phyloP scores from a whole-genome alignment of 2,888 invertebrate genomes.

The Cryptophagus acutangulus region DNA sequence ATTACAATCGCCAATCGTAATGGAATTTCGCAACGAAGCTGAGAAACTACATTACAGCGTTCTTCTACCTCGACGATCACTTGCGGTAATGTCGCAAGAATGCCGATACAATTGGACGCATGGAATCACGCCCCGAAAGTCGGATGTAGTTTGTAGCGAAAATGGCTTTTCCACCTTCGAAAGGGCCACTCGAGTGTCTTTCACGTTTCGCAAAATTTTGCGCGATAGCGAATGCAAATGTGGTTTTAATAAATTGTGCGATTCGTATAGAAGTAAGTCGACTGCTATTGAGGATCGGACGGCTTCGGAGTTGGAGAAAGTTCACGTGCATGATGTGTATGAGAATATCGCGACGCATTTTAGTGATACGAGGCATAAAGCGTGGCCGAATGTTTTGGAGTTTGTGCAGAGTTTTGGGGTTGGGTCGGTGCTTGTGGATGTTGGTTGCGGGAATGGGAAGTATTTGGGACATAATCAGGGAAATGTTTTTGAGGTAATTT shows the following conservation, averaged over 20 bases:
- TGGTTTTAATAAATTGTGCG: conserved; percentile 61
- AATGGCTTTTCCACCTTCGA: conserved; percentile 52
- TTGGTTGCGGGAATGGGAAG: conserved; percentile 99
- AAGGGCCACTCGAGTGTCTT: conserved; percentile 66
- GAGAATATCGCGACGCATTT: conserved; percentile 93
- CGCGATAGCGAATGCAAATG: conserved; percentile 58
- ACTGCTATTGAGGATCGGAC: conserved; percentile 9
- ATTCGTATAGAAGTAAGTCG: conserved; percentile 47
- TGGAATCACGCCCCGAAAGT: conserved; percentile 78
- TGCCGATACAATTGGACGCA: conserved; percentile 74
- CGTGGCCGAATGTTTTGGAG: conserved; percentile 86
- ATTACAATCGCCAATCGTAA: conserved; percentile 73
- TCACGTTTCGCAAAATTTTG: conserved; percentile 70
- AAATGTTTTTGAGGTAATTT: conserved; percentile 58
- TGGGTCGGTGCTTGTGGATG: conserved; percentile 77
- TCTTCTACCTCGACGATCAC: conserved; percentile 63
- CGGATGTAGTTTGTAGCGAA: conserved; percentile 62
- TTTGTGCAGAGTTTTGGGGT: conserved; percentile 65
- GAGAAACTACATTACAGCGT: conserved; percentile 53
- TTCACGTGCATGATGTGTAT: conserved; percentile 84
- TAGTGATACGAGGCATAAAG: conserved; percentile 87
- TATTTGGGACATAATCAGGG: conserved; percentile 66
- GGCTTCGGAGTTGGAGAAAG: conserved; percentile 64
- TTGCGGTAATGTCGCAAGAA: conserved; percentile 76
- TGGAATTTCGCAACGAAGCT: conserved; percentile 77